Conservation (phyloP, 2,113 vertebrate species). For the Toxotes jaculatrix region DNA sequence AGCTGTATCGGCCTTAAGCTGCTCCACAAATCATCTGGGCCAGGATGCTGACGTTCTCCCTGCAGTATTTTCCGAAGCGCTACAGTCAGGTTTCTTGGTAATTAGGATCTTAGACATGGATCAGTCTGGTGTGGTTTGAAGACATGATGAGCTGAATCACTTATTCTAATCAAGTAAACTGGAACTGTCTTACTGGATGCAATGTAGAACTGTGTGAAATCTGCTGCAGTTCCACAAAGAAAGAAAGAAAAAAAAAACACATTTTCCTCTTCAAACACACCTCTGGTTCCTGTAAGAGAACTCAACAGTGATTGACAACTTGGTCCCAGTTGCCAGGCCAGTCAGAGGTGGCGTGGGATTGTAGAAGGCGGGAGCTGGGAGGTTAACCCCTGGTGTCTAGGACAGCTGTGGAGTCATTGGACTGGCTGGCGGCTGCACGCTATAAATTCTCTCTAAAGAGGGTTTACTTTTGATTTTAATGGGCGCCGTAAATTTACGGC, state of each 20-base stretch:
- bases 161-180: slow-evolving; percentile 51
- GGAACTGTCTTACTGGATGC: slow-evolving; percentile 14
- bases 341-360: slow-evolving; percentile 66
- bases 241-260: not conserved
- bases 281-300: slow-evolving; percentile 61
- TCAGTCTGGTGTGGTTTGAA: slow-evolving; percentile 37
- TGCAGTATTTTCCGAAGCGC: slow-evolving; percentile 60
- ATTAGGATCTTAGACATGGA: slow-evolving; percentile 63
- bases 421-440: slow-evolving; percentile 71
- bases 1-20: slow-evolving; percentile 73
- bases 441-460: slow-evolving; percentile 85
- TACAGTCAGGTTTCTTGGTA: slow-evolving; percentile 59
- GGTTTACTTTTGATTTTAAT: slow-evolving; percentile 86
- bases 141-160: slow-evolving; percentile 47
- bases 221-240: not conserved
- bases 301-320: slow-evolving; percentile 73
- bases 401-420: slow-evolving; percentile 77
- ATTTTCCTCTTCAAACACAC: slow-evolving; percentile 13
- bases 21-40: slow-evolving; percentile 71
- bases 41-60: slow-evolving; percentile 55
- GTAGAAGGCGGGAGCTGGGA: slow-evolving; percentile 42
- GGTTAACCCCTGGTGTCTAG: slow-evolving; percentile 73
- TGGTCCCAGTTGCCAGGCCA: slow-evolving; percentile 48
- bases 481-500: slow-evolving; percentile 80
- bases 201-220: slow-evolving; percentile 47